Conservation (phyloP, 1,140 invertebrate genomes). For the Spodoptera frugiperda region DNA sequence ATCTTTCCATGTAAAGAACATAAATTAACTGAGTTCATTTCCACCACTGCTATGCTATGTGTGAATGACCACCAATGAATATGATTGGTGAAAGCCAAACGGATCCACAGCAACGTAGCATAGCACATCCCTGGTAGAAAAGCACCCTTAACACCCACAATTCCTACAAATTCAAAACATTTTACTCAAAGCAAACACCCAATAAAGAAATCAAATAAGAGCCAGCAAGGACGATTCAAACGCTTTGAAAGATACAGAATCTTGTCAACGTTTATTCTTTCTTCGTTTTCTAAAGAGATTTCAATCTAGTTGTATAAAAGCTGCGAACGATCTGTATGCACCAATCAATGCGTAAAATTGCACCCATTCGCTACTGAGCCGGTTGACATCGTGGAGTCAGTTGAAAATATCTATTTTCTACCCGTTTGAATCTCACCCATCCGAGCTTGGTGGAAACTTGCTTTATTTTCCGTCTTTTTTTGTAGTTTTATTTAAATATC, state of each 20-base stretch:
- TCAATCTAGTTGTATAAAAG: slow-evolving; percentile 34
- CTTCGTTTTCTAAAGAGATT: neutral
- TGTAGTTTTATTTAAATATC: neutral
- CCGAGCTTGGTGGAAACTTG: slow-evolving; percentile 12
- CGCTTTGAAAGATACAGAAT: slow-evolving; percentile 9
- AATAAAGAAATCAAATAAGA: neutral
- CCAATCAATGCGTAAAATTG: slow-evolving; percentile 63
- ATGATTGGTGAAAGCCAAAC: no score
- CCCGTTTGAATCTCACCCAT: slow-evolving; percentile 25
- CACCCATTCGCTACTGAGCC: slow-evolving; percentile 48
- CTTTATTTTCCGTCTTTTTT: slow-evolving; percentile 5
- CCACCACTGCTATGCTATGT: no score
- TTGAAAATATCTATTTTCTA: slow-evolving; percentile 48
- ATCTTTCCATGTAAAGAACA: no score
- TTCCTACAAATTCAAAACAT: no score
- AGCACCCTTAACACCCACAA: no score
- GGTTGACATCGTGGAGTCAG: slow-evolving; percentile 32
- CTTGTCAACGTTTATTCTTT: slow-evolving; percentile 22
- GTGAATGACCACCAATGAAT: no score
- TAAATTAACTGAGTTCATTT: no score
- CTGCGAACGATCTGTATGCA: slow-evolving; percentile 34
- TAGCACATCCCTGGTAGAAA: no score
- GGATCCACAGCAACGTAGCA: no score
- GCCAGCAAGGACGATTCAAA: neutral
- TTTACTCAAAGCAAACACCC: neutral